Evolutionary conservation across 2,797 vertebrate genomes (phyloP).

Genomic region (Hyperoplus lanceolatus): DNA sequence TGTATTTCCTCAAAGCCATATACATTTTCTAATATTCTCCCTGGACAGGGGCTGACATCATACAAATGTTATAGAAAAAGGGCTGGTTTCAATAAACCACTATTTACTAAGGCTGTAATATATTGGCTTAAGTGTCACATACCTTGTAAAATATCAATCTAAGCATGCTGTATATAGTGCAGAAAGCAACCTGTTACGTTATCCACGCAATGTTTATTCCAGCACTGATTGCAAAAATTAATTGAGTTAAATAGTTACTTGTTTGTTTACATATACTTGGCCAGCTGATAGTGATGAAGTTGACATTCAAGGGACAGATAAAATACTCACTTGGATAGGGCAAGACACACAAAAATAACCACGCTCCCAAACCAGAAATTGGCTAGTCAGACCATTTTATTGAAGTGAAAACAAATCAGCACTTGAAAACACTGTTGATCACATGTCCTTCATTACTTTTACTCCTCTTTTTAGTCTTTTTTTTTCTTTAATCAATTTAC

Average conservation of each 20-base stretch:
- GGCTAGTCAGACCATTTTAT: no score
- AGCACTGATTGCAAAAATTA: no score
- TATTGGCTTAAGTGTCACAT: neutral
- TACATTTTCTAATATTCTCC: slow-evolving; percentile 8
- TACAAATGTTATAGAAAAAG: neutral
- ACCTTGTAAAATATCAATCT: neutral
- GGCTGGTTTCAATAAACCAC: neutral
- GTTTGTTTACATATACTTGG: no score
- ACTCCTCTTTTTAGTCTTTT: neutral
- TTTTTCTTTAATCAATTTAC: neutral
- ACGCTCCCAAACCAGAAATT: neutral
- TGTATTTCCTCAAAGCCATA: neutral
- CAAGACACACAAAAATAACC: neutral
- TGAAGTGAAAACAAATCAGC: neutral
- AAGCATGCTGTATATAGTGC: neutral
- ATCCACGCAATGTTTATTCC: no score
- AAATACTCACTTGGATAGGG: neutral
- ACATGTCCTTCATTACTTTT: neutral
- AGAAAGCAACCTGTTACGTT: no score
- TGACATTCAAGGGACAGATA: neutral
- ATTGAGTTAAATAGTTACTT: no score
- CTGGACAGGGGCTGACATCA: neutral
- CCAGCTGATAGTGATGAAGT: neutral
- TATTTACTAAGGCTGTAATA: neutral
- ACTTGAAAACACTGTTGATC: neutral